A percentile compares a stretch with the other conserved stretches of the same genome.
phyloP scores from a whole-genome alignment of 2,888 invertebrate species.

The Hololepta plana region DNA sequence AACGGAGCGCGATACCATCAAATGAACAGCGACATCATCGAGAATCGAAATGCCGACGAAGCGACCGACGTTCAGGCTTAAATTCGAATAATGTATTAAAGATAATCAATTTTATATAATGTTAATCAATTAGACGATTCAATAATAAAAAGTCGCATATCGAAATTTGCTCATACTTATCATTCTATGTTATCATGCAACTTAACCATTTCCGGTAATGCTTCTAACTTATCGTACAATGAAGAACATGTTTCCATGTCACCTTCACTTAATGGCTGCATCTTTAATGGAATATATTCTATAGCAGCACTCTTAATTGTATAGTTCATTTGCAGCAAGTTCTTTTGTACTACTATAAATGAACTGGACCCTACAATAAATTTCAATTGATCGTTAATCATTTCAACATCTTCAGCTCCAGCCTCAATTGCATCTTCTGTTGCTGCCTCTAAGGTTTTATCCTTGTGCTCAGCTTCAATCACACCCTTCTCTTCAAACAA shows the following conservation, averaged over 20 bases:
- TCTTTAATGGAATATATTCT: conserved; percentile 29
- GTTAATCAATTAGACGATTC: no score
- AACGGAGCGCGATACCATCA: conserved; percentile 13
- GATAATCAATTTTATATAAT: no score
- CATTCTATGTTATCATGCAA: conserved; percentile 41
- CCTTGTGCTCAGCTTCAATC: conserved; percentile 29
- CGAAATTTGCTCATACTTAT: no score
- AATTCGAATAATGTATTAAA: no score
- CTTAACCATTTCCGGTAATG: conserved; percentile 36
- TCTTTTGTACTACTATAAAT: conserved; percentile 28
- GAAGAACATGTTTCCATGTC: conserved; percentile 28
- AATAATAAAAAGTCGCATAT: no score
- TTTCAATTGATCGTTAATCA: conserved; percentile 30
- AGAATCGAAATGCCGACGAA: conserved; percentile 22
- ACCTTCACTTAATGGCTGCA: conserved; percentile 29
- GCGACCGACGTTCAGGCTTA: no score
- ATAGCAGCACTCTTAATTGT: conserved; percentile 28
- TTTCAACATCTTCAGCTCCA: conserved; percentile 48
- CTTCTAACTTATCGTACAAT: conserved; percentile 33
- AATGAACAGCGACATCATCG: conserved; percentile 20
- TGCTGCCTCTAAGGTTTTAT: conserved; percentile 30
- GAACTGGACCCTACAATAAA: conserved; percentile 36
- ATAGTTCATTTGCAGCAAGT: conserved; percentile 30
- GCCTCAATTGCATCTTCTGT: conserved; percentile 47
- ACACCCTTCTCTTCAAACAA: conserved; percentile 42